Evolutionary conservation across 2,797 vertebrate genomes (phyloP).

Genomic region (Mus caroli): DNA sequence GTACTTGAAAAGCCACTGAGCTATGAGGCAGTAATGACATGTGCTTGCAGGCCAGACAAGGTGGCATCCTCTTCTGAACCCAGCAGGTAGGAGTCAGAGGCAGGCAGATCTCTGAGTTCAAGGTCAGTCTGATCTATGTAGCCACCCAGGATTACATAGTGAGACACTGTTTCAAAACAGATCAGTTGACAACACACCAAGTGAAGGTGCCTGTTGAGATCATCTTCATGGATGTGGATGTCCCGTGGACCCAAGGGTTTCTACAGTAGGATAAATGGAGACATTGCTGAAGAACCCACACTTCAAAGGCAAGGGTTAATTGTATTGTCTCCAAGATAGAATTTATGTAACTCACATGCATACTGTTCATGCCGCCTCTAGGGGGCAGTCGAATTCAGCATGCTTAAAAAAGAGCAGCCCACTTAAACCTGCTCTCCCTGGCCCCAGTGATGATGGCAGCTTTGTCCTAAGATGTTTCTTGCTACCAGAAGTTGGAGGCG

Average conservation of each 20-base stretch:
- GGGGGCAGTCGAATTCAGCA: constrained; percentile 84
- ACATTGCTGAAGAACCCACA: neutral
- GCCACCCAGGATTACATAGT: neutral
- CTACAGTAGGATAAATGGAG: neutral
- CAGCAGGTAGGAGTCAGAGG: neutral
- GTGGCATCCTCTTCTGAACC: neutral
- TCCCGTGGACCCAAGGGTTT: neutral
- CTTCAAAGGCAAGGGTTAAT: constrained; percentile 10
- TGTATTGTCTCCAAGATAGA: constrained; percentile 51
- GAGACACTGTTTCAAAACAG: neutral
- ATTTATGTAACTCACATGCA: constrained; percentile 84
- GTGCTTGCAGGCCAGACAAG: neutral
- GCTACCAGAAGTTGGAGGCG: constrained; percentile 84
- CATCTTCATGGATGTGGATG: neutral
- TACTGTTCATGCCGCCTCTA: constrained; percentile 76
- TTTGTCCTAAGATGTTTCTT: constrained; percentile 86
- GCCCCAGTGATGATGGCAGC: constrained; percentile 85
- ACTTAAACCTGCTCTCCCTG: constrained; percentile 83
- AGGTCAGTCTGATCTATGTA: neutral
- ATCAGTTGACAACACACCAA: neutral
- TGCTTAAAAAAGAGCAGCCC: constrained; percentile 84
- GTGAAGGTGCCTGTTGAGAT: neutral
- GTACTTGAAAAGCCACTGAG: neutral
- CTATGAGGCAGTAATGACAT: neutral
- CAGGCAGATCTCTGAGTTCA: neutral